Evolutionary conservation across 1,140 invertebrate genomes (phyloP), one percentile per base, ranked within the genome.

Genomic region (Cherax quadricarinatus): DNA sequence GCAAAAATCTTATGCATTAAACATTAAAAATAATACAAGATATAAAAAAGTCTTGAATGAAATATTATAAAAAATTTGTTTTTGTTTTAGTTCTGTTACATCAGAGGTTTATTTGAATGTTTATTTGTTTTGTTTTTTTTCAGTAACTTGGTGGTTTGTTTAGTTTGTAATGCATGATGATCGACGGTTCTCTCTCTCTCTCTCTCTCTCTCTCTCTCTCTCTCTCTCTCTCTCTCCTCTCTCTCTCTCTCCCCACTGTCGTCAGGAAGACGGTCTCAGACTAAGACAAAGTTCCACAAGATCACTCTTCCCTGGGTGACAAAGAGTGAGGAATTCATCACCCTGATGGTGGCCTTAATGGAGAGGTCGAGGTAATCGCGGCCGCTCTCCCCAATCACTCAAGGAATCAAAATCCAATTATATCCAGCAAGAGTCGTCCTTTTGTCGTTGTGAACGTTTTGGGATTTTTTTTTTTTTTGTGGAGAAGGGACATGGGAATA

Each of bases 351-450:
- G n/a, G 7, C 70, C n/a, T 75, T 75, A 75, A 75, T 75, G 70
- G 24, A 24, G n/a, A 24, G n/a, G 9, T 53, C 79, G 6, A 10
- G 79, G 30, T 81, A 81, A 51, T 41, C 79, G 48, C 12, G 14
- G 3, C 79, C 16, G 4, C 79, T 30, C 48, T 12, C 10, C 48
- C 16, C 79, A 49, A 81, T 81, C 79, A 81, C 79, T 81, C 79
- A 81, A 10, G 41, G 48, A 81, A 81, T 81, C 79, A 81, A 81
- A 81, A 53, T 53, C 51, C 79, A 81, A 81, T 81, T 81, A 81
- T 51, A 81, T 53, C 48, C 48, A 21, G 51, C 79, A 6, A 81
- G 48, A 14, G 70, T 30, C 14, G 70, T 30, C 70, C 70, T 30
- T 70, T 75, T 75, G 70, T 75, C 70, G n/a, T 12, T 6, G 70